A percentile compares a stretch with the other conserved stretches of the same genome.
Conservation (phyloP, 2,888 invertebrate species). For the Lathronympha strigana region DNA sequence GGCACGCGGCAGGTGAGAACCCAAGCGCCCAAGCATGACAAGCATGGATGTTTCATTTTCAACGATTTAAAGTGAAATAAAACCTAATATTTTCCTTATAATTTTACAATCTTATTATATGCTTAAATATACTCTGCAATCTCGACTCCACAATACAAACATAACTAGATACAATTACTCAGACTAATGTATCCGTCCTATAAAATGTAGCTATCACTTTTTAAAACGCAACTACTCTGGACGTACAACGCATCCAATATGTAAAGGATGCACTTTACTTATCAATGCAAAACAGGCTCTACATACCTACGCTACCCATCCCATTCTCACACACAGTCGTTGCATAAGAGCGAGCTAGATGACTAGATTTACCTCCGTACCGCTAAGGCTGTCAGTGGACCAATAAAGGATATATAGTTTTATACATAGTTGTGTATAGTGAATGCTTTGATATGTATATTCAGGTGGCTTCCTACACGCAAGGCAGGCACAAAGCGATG, state of each 20-base stretch:
- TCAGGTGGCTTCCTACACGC: slow-evolving; percentile 19
- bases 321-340: not conserved
- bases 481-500: slow-evolving; percentile 9
- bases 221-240: not conserved
- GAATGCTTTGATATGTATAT: slow-evolving; percentile 22
- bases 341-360: not conserved
- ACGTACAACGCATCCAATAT: slow-evolving; percentile 4
- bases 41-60: too few relatives aligned
- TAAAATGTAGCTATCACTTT: not conserved
- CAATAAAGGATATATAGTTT: not conserved
- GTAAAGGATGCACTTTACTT: slow-evolving; percentile 8
- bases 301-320: not conserved
- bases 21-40: too few relatives aligned
- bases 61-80: too few relatives aligned
- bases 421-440: not conserved
- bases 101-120: too few relatives aligned
- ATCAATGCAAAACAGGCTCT: slow-evolving; percentile 10
- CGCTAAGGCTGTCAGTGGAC: not conserved
- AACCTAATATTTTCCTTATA: too few relatives aligned
- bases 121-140: too few relatives aligned
- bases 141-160: too few relatives aligned
- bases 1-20: too few relatives aligned
- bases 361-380: not conserved
- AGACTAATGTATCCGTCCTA: too few relatives aligned
- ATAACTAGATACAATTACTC: too few relatives aligned